A percentile compares a stretch with the other conserved stretches of the same genome.
phyloP scores from a whole-genome alignment of 1,140 invertebrate species.

The Macrobrachium nipponense region DNA sequence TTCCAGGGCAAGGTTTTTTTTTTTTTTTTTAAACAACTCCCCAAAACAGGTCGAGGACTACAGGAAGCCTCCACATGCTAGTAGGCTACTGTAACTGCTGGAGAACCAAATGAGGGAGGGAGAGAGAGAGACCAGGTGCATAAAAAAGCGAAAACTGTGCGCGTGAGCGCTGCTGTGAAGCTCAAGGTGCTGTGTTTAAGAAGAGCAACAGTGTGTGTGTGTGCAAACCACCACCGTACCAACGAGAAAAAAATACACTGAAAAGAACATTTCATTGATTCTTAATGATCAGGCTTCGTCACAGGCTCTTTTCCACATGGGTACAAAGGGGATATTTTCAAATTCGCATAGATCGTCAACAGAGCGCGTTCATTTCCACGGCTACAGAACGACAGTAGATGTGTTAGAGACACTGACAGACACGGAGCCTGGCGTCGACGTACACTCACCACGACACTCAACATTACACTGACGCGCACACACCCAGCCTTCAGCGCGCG shows the following conservation, averaged over 20 bases:
- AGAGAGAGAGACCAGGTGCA: not conserved
- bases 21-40: too few relatives aligned
- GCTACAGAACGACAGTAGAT: not conserved
- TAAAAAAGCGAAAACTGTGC: not conserved
- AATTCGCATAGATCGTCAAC: too few relatives aligned
- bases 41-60: too few relatives aligned
- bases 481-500: constrained; percentile 22
- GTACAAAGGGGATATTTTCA: too few relatives aligned
- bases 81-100: not conserved
- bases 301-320: too few relatives aligned
- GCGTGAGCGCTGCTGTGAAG: not conserved
- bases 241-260: too few relatives aligned
- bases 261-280: too few relatives aligned
- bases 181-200: not conserved
- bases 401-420: constrained; percentile 2
- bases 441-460: constrained; percentile 27
- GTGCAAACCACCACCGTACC: not conserved
- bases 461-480: constrained; percentile 18
- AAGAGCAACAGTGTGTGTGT: not conserved
- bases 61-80: too few relatives aligned
- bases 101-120: not conserved
- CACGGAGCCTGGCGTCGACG: not conserved
- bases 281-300: too few relatives aligned
- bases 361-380: not conserved
- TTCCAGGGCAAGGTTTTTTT: too few relatives aligned